Base-by-base conservation (phyloP, 2,113 vertebrate species). In the Myocastor coypus region DNA sequence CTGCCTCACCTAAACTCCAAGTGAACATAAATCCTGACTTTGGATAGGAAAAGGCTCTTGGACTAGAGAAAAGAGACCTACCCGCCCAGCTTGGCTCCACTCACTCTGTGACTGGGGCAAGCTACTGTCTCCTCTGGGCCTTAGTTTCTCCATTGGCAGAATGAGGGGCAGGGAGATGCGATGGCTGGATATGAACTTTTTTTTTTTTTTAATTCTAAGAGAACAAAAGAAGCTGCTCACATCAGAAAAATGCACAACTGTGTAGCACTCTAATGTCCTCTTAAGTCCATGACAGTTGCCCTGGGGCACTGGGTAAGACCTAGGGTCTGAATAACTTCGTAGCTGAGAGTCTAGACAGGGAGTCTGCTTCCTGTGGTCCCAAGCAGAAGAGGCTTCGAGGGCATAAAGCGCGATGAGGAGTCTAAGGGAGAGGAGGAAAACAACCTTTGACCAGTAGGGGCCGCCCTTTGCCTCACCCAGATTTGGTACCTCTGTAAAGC, bases 391-490 rank as follows among this genome's bases (percentile, higher is more conserved):
- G 34, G 50, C 32, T 55, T 32, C 12, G 5, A 88, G 46, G 3
- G 50, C 37, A 50, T 26, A 17, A 30, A 37, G 40, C 9, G 19
- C 20, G 42, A 52, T 92, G 55, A 57, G 28, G 14, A 13, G 6
- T 3, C 1, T 2, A 64, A 57, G 73, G 63, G 71, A 59, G 0
- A 8, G 5, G 50, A 75, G 16, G 73, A 34, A 77, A 68, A n/a
- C 37, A 13, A n/a, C 10, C 13, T 61, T 14, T 42, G 81, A 37
- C 95, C 96, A 96, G 87, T 71, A 94, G 93, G 81, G 94, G 97
- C 12, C 40, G 24, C 97, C 80, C 91, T 97, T 92, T 77, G 40
- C 87, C 71, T 82, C 64, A 0, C 7, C 1, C 37, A 71, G 42
- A 46, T 57, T 16, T 66, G 34, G 46, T 52, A 17, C 40, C 12